Base-by-base conservation (phyloP, 2,888 invertebrate genomes). In the Agrotis clavis region DNA sequence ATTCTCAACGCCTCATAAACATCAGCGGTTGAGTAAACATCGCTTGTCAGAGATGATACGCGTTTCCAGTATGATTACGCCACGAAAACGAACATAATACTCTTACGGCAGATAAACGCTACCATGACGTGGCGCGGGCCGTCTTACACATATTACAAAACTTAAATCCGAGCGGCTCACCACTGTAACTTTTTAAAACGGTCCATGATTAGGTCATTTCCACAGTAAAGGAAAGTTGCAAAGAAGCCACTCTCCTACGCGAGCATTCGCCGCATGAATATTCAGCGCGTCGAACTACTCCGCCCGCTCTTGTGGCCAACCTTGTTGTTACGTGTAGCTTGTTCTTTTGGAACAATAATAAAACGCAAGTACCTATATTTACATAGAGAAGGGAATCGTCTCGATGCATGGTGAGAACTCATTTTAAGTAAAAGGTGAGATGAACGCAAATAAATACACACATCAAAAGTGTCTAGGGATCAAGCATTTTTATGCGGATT, bases 181-280 rank as follows among this genome's bases (percentile, higher is more conserved):
- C 11, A 45, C 59, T 19, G 16, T 63, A 51, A 60, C 62, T 78
- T 78, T 71, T 66, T 21, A 47, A 67, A 69, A 45, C 35, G 25
- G 18, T 69, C 5, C 21, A 63, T 68, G 65, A 79, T 74, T 74
- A 74, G 63, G 53, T 71, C 14, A 74, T 60, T 78, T 51, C 61
- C 47, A 54, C 30, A 30, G 57, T 67, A 47, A 69, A 25, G 51
- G 62, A 18, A 73, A 54, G 57, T 53, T 50, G 21, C 62, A 59
- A 66, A 63, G 63, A 74, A 62, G 66, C 14, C 68, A 67, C 83
- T 79, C 74, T 47, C 16, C 19, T 60, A 41, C 11, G 41, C 66
- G 19, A 47, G 66, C 45, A 54, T 60, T 63, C 51, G 50, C 14
- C 54, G 66, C 60, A 82, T 81, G 79, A 82, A 83, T 81, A 81